Base-by-base conservation (phyloP, 2,797 vertebrate genomes). In the Sebastes hubbsi region DNA sequence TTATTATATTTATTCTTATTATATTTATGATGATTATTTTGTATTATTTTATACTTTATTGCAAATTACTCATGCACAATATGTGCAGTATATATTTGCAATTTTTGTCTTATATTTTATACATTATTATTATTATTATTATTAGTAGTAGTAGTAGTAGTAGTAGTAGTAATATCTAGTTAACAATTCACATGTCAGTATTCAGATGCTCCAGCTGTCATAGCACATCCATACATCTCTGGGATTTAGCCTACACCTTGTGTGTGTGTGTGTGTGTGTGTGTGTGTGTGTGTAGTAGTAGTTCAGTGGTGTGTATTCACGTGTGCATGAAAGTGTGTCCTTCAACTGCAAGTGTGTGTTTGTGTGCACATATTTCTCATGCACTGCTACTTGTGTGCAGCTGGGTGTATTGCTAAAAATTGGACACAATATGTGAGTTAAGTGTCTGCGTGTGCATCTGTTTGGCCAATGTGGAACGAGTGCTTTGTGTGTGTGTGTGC, bases 401-500 rank as follows among this genome's bases (percentile, higher is more conserved):
- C 61, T 75, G 64, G 20, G 18, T 62, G 72, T 73, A 20, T 38
- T 75, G 60, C 70, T 25, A 24, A 63, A 78, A 64, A 56, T 4
- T 8, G 30, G 30, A 18, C 25, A 25, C 14, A n/a, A 27, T 69
- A 65, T 81, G 76, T 49, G 70, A 25, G 62, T 49, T 59, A 29
- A 76, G 18, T 38, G 13, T 46, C 25, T 67, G 30, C 56, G 67
- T 74, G 71, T 63, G 75, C 73, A 27, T 86, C 5, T 36, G 3
- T 81, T 64, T 66, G 68, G 16, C 52, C 25, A 13, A 29, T 68
- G 77, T 59, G 55, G 62, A 77, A 69, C 66, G 52, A 63, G 42
- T 36, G 58, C 66, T 74, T 73, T 83, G 77, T 83, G 3, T 25
- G 73, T 62, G 72, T 81, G 72, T 56, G 58, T 55, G 10, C 61